Percentiles rank a stretch among this genome's conserved stretches.
phyloP scores from a whole-genome alignment of 1,140 invertebrate genomes.

The Cydia splendana region DNA sequence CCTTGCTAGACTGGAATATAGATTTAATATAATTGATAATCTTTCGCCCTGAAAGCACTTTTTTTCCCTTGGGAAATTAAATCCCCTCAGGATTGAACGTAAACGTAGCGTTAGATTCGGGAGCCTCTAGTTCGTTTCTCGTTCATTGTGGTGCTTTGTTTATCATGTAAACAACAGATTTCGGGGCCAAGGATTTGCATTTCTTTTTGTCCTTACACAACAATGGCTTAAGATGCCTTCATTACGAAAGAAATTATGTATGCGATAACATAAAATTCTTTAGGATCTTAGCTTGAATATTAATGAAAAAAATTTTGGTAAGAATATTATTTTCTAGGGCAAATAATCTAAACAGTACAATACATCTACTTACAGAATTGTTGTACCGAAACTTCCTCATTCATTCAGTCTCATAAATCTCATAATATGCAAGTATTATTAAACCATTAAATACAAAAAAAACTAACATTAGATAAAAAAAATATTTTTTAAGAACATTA shows the following conservation, averaged over 20 bases:
- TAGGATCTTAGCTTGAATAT: background rate
- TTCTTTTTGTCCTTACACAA: slow-evolving; percentile 7
- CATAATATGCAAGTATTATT: too few relatives aligned
- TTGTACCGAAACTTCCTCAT: too few relatives aligned
- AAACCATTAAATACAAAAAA: too few relatives aligned
- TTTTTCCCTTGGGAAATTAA: slow-evolving; percentile 6
- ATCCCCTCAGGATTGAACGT: background rate
- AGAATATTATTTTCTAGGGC: background rate
- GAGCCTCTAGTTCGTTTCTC: background rate
- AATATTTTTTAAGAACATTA: too few relatives aligned
- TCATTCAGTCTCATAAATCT: too few relatives aligned
- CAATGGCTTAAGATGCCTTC: slow-evolving; percentile 8
- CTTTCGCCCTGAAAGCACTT: background rate
- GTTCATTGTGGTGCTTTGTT: background rate
- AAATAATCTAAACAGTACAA: background rate
- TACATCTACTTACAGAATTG: too few relatives aligned
- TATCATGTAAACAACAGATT: slow-evolving; percentile 14
- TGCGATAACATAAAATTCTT: slow-evolving; percentile 17
- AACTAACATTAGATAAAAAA: too few relatives aligned
- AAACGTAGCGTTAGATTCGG: background rate
- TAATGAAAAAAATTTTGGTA: background rate
- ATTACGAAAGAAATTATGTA: slow-evolving; percentile 6
- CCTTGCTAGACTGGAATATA: too few relatives aligned
- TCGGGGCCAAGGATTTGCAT: background rate
- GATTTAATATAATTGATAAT: background rate